These are phyloP conservation scores for Acrobasis consociella DNA, from an alignment of 2,888 invertebrate genomes.

Conservation along the genomic window DNA sequence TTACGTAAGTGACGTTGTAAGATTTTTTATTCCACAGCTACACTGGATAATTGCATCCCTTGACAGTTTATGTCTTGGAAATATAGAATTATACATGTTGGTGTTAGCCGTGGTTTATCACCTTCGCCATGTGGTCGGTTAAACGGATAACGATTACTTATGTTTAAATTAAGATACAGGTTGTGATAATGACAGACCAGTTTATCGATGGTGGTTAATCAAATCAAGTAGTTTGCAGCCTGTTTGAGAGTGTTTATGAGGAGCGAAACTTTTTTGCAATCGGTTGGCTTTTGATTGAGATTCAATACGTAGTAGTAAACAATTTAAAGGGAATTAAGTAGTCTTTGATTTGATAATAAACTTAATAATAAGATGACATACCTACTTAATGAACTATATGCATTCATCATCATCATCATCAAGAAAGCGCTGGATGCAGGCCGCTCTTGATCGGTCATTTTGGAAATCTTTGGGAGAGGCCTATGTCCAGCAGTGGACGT, in stretches of 20 bases:
- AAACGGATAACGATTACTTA: constrained; percentile 16
- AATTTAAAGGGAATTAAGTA: too few relatives aligned
- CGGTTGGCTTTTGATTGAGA: too few relatives aligned
- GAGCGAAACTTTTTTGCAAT: background rate
- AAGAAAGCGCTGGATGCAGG: too few relatives aligned
- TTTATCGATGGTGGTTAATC: background rate
- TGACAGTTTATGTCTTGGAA: constrained; percentile 1
- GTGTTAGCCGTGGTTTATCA: constrained; percentile 12
- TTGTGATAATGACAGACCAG: constrained; percentile 13
- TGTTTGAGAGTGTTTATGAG: constrained; percentile 11
- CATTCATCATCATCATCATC: too few relatives aligned
- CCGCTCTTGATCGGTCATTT: too few relatives aligned
- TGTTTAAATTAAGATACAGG: constrained; percentile 19
- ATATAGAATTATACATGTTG: too few relatives aligned
- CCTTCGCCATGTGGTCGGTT: constrained; percentile 15
- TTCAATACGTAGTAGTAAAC: too few relatives aligned
- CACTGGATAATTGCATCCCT: constrained; percentile 9
- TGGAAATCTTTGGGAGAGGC: too few relatives aligned
- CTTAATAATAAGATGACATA: too few relatives aligned
- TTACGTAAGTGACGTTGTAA: constrained; percentile 14
- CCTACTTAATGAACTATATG: too few relatives aligned
- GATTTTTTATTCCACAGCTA: constrained; percentile 6
- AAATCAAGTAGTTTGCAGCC: constrained; percentile 4
- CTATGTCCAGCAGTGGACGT: too few relatives aligned
- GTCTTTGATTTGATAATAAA: too few relatives aligned